Evolutionary conservation across 1,140 invertebrate species (phyloP), one percentile per base, ranked within the genome.

Genomic region (Drosophila nigrodunni): DNA sequence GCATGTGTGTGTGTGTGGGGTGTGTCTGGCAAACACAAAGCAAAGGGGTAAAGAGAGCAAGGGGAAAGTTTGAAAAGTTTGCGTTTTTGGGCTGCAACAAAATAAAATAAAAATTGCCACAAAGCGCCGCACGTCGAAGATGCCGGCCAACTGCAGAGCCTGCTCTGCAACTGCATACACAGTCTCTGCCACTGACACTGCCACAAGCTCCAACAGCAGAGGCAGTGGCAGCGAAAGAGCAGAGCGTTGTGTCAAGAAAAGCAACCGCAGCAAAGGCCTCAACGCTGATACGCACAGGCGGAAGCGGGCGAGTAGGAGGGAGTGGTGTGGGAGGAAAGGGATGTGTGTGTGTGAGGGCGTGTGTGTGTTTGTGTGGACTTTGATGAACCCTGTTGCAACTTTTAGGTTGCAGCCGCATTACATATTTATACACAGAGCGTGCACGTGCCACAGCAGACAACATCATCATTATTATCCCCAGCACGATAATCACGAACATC

Each of bases 31-130:
- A 78, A 44, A 58, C 76, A 80, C 43, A 83, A 52, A 82, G 74
- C 8, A 44, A 41, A 21, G 59, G 47, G 43, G 74, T 58, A 54
- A 41, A 47, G 7, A 21, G 50, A 15, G 30, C n/a, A 39, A 44
- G 52, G 18, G 18, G 9, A 35, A 35, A 41, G 37, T 18, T 65
- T 55, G 71, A 68, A 87, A 85, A 85, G 82, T 85, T 85, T 77
- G 59, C 69, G 69, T 77, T 86, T 81, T 86, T 54, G 78, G 78
- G 82, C 59, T 78, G 82, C 82, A 87, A 78, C 82, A 82, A 87
- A 86, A 82, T 86, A 87, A 87, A 86, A 87, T 82, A 82, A 87
- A 86, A 87, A 82, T 78, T 86, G 82, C 82, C 82, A 87, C 82
- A 86, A 87, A 86, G 78, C 78, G 82, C 50, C 60, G 64, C 77